Base-by-base conservation (phyloP, 2,888 invertebrate species). In the Lasius platythorax region DNA sequence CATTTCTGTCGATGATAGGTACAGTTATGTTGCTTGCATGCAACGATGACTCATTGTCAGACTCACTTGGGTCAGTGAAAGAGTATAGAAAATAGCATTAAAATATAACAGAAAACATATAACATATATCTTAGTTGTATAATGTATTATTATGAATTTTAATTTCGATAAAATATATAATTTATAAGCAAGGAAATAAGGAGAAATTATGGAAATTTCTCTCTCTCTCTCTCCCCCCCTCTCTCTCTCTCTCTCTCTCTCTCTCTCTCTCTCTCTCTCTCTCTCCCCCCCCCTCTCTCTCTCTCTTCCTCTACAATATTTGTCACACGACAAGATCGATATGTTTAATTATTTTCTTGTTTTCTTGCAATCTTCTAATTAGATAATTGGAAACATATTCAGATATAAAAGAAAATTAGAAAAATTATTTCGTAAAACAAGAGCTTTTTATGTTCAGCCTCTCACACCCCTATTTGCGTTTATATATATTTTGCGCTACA, bases 1-100 rank as follows among this genome's bases (percentile, higher is more conserved):
- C 40, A 28, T 68, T 68, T n/a, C 30, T 56, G 28, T 15, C 46
- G 37, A 78, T 18, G 64, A 53, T 30, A 43, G 58, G n/a, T 67
- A 78, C 67, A 68, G 40, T 78, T 78, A 78, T 9, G 12, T 56
- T 68, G 40, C 37, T 56, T 18, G 23, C 23, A 11, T 50, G 23
- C 37, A 18, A 53, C 40, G n/a, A 78, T 43, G 33, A 30, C 1
- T 66, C 23, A 23, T 23, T 23, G 23, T 23, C 53, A 53, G 18
- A 18, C 23, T 76, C n/a, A 28, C 9, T 12, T 23, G 4, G 33
- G 18, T 40, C n/a, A 9, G 12, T 9, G 12, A 64, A 30, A 53
- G n/a, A 53, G n/a, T 53, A n/a, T 50, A 50, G 18, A 43, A 43
- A 50, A 18, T n/a, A 50, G 15, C 15, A 46, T 15, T 15, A 15